Base-by-base conservation (phyloP, 2,888 invertebrate species). In the Fragum fragum region DNA sequence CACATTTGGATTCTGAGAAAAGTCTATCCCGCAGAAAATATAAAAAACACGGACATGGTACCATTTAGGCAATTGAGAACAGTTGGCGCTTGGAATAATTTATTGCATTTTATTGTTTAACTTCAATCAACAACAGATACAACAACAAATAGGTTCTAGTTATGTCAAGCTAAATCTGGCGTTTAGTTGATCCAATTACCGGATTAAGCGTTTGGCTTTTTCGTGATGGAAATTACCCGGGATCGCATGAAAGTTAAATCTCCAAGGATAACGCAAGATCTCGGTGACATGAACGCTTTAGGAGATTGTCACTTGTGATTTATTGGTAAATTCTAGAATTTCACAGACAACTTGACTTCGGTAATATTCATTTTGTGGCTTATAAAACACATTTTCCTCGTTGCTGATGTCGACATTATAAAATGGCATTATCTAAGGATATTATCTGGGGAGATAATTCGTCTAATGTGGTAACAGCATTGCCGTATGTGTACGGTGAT, bases 191-290 rank as follows among this genome's bases (percentile, higher is more conserved):
- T 36, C 42, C 21, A 66, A 66, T 66, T 42, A 66, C 36, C 6
- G 36, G 42, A 42, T 23, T 23, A 66, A 42, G 42, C 11, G 36
- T 23, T 66, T 26, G 36, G 23, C 36, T 66, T 66, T 66, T 42
- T 66, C 39, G 14, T 66, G 11, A 21, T 21, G 36, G 26, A 21
- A 66, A 42, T 18, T 11, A 23, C 42, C 21, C n/a, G 18, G 47
- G 47, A 47, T 23, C 42, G 11, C 36, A 66, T 66, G 14, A 21
- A 66, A 7, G 11, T 66, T 32, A 66, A 32, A 42, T 66, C 66
- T 36, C 66, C 39, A n/a, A 39, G 36, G 66, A 66, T 42, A 16
- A 11, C 66, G 26, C 66, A 42, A 23, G 66, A 61, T 47, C n/a
- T 14, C n/a, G 47, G 36, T 28, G 32, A 47, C 47, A 47, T 47